These are phyloP conservation scores for Gryllus longicercus DNA, from an alignment of 2,888 invertebrate species.

Conservation along the genomic window DNA sequence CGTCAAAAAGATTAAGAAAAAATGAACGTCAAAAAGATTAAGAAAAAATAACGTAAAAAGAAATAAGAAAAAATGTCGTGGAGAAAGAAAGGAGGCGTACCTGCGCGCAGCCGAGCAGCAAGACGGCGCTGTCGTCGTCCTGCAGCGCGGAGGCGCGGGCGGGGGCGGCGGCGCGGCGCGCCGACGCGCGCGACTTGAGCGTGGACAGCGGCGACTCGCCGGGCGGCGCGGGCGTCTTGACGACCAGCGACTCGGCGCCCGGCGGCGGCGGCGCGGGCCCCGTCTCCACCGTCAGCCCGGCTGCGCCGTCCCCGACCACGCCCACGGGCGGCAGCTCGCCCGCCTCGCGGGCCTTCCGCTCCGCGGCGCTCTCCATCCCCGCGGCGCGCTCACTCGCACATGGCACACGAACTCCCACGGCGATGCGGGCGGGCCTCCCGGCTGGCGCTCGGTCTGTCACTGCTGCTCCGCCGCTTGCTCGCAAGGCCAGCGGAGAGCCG, in stretches of 20 bases:
- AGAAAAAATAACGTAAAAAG: not conserved
- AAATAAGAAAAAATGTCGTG: not conserved
- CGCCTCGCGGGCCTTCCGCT: not conserved
- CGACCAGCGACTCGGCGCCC: slow-evolving; percentile 32
- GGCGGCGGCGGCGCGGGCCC: slow-evolving; percentile 22
- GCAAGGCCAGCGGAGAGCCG: too few species aligned
- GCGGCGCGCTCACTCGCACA: too few species aligned
- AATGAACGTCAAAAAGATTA: too few species aligned
- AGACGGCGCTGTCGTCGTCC: slow-evolving; percentile 32
- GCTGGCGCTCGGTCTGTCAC: too few species aligned
- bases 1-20: too few species aligned
- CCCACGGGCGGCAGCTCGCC: not conserved
- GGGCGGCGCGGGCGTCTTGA: slow-evolving; percentile 37
- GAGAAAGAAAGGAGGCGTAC: not conserved
- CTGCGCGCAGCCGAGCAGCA: slow-evolving; percentile 36
- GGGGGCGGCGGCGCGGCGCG: not conserved
- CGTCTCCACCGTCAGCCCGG: slow-evolving; percentile 21
- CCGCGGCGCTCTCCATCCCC: not conserved
- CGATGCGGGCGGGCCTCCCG: too few species aligned
- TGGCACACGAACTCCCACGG: not conserved
- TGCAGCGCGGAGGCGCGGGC: not conserved
- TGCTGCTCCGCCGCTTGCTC: too few species aligned
- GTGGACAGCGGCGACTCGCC: slow-evolving; percentile 30
- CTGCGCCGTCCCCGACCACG: not conserved
- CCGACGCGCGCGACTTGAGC: slow-evolving; percentile 23